phyloP scores from a whole-genome alignment of 1,140 invertebrate genomes.

The Cydia fagiglandana region DNA sequence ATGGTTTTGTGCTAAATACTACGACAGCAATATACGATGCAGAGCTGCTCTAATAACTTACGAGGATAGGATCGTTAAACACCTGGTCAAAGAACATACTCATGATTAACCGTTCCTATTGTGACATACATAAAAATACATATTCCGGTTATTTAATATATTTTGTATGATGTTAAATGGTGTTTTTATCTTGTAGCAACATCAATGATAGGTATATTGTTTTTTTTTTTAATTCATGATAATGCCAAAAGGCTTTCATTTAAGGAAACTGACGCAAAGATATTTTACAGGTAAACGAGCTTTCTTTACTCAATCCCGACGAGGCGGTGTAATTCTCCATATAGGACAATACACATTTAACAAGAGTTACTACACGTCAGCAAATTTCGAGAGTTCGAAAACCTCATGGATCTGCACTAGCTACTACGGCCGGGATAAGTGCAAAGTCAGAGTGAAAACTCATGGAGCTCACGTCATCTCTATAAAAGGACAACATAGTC shows the following conservation, averaged over 20 bases:
- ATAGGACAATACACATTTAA: constrained; percentile 44
- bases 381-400: constrained; percentile 14
- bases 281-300: constrained; percentile 28
- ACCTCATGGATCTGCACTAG: constrained; percentile 45
- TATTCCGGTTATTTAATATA: neutral
- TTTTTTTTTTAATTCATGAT: neutral
- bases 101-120: neutral
- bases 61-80: neutral
- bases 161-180: neutral
- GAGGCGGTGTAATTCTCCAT: constrained; percentile 46
- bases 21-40: neutral
- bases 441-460: constrained; percentile 49
- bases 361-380: constrained; percentile 34
- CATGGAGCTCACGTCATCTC: constrained; percentile 35
- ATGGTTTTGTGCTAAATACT: constrained; percentile 1
- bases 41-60: constrained; percentile 7
- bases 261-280: neutral
- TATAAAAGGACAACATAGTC: constrained; percentile 40
- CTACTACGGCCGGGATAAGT: constrained; percentile 43
- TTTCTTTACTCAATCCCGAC: constrained; percentile 43
- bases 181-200: neutral
- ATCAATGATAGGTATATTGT: neutral
- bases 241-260: neutral
- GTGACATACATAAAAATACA: neutral
- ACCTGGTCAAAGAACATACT: neutral